These are phyloP conservation scores for Xestobium rufovillosum DNA, from an alignment of 2,888 invertebrate species.

Conservation along the genomic window DNA sequence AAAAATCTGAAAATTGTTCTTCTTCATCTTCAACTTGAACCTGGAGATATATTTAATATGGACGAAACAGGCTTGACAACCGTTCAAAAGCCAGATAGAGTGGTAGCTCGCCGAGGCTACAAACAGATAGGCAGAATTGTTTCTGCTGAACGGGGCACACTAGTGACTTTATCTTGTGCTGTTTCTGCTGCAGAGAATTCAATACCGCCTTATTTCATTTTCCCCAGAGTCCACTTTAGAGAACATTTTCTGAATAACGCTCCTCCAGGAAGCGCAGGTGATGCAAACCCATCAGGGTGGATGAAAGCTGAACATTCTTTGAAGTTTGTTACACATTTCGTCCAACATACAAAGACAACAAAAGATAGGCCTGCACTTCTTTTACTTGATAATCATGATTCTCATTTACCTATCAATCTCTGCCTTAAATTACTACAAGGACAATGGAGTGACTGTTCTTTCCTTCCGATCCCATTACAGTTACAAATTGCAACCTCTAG, in stretches of 20 bases:
- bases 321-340: constrained; percentile 32
- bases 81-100: constrained; percentile 33
- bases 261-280: constrained; percentile 31
- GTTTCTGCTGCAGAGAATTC: constrained; percentile 27
- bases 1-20: constrained; percentile 24
- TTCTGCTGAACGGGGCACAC: constrained; percentile 28
- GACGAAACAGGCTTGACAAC: constrained; percentile 39
- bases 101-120: constrained; percentile 30
- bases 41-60: constrained; percentile 35
- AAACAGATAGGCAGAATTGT: constrained; percentile 31
- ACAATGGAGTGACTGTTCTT: constrained; percentile 15
- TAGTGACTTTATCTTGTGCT: constrained; percentile 27
- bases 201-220: constrained; percentile 31
- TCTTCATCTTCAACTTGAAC: constrained; percentile 25
- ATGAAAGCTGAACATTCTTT: constrained; percentile 28
- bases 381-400: constrained; percentile 32
- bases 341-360: constrained; percentile 21
- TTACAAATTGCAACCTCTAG: too few relatives aligned
- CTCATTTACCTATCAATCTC: constrained; percentile 23
- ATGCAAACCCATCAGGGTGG: constrained; percentile 33
- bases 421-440: constrained; percentile 12
- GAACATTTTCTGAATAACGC: constrained; percentile 23
- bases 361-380: constrained; percentile 27
- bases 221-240: constrained; percentile 25
- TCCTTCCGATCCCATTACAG: constrained; percentile 14